phyloP scores from a whole-genome alignment of 2,113 vertebrate genomes.

The Excalfactoria chinensis region DNA sequence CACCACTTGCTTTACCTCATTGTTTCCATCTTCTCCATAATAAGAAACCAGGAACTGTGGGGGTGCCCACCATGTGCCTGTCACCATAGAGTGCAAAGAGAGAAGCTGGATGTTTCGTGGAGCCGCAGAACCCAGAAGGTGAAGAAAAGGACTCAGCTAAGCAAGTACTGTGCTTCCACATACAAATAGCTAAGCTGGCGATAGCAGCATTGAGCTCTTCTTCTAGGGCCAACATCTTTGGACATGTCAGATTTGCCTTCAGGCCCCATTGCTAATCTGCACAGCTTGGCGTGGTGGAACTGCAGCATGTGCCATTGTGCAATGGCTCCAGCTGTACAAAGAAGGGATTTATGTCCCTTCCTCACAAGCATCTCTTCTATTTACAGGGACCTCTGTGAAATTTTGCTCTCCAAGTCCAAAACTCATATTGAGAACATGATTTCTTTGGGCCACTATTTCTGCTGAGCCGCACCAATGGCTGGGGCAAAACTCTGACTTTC shows the following conservation, averaged over 20 bases:
- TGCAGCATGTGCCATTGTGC: fast-evolving
- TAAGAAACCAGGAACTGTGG: not conserved
- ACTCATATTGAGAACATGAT: not conserved
- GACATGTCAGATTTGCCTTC: not conserved
- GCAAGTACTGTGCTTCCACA: fast-evolving
- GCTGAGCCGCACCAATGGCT: fast-evolving
- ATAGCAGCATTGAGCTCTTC: not conserved
- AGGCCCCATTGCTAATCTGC: not conserved
- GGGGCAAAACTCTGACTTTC: not conserved
- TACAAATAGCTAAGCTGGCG: not conserved
- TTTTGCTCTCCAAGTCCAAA: not conserved
- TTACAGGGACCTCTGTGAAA: not conserved
- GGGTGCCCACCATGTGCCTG: not conserved
- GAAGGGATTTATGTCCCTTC: not conserved
- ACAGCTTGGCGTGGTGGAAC: not conserved
- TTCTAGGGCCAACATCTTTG: not conserved
- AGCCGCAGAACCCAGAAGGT: not conserved
- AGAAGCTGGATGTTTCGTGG: not conserved
- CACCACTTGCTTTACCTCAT: fast-evolving
- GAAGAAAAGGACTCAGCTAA: not conserved
- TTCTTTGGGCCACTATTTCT: not conserved
- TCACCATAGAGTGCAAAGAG: not conserved
- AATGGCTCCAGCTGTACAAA: not conserved
- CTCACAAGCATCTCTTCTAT: not conserved
- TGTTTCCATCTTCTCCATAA: not conserved